Conservation (phyloP, 1,140 invertebrate species). For the Drosophila setifemur region DNA sequence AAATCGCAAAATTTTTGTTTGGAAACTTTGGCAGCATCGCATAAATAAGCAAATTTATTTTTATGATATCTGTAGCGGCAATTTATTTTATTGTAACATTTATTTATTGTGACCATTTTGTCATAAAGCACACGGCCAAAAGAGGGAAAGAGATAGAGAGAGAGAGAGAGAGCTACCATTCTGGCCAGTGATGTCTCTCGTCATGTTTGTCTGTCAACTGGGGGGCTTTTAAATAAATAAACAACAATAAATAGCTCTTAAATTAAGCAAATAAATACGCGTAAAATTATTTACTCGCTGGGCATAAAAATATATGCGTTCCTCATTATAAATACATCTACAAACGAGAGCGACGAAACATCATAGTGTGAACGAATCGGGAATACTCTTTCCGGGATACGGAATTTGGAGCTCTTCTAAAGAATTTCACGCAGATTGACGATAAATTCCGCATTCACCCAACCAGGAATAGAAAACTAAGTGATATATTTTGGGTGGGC, state of each 20-base stretch:
- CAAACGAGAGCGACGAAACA: not conserved
- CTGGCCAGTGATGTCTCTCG: conserved; percentile 32
- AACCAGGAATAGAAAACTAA: conserved; percentile 11
- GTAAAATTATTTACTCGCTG: conserved; percentile 40
- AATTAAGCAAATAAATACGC: conserved; percentile 49
- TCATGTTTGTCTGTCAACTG: conserved; percentile 57
- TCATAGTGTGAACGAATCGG: not conserved
- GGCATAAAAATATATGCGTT: not conserved
- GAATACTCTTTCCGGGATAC: not conserved
- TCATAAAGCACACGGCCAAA: conserved; percentile 59
- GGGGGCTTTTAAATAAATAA: conserved; percentile 34
- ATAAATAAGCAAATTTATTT: conserved; percentile 63
- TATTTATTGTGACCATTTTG: conserved; percentile 75
- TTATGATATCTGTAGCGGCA: conserved; percentile 46
- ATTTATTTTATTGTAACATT: conserved; percentile 62
- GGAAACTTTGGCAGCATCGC: conserved; percentile 62
- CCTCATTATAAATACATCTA: not conserved
- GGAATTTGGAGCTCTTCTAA: too few relatives aligned
- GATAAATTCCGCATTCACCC: not conserved
- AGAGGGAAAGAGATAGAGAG: too few relatives aligned
- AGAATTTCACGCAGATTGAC: not conserved
- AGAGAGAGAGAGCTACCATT: conserved; percentile 9
- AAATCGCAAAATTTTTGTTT: conserved; percentile 38
- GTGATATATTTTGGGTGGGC: conserved; percentile 20
- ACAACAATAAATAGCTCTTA: conserved; percentile 38